A percentile compares a stretch with the other conserved stretches of the same genome.
These are phyloP conservation scores for Sebastes itinus DNA, from an alignment of 2,797 vertebrate species.

Conservation along the genomic window DNA sequence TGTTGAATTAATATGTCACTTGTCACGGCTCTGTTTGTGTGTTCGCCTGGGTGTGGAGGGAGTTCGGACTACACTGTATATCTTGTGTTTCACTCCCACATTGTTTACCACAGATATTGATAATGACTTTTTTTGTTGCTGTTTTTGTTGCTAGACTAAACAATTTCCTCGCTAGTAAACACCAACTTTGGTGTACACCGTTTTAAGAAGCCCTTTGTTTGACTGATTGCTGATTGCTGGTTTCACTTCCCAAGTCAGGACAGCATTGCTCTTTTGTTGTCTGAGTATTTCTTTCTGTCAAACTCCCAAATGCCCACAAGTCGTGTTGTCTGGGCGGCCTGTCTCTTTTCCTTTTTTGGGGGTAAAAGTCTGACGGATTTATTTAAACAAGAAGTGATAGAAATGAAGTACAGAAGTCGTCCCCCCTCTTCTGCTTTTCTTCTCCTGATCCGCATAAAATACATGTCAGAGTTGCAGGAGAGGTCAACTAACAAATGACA, in stretches of 20 bases:
- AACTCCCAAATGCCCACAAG: constrained; percentile 55
- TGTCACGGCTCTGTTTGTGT: constrained; percentile 54
- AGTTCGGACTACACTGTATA: constrained; percentile 6
- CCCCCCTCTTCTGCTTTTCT: background rate
- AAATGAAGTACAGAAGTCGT: constrained; percentile 55
- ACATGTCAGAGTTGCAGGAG: constrained; percentile 64
- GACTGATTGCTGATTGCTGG: constrained; percentile 27
- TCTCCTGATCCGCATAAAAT: constrained; percentile 36
- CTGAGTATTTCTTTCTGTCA: constrained; percentile 49
- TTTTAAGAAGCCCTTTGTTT: constrained; percentile 53
- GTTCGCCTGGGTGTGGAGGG: constrained; percentile 42
- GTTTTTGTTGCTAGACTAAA: constrained; percentile 58
- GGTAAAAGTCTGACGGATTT: constrained; percentile 48
- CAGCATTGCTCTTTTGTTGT: constrained; percentile 60
- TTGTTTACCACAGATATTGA: constrained; percentile 43
- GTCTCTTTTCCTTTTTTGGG: constrained; percentile 9
- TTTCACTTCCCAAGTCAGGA: constrained; percentile 51
- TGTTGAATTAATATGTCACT: constrained; percentile 65
- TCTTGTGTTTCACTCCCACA: constrained; percentile 17
- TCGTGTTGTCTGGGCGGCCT: constrained; percentile 29
- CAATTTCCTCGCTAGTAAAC: constrained; percentile 45
- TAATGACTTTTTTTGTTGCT: constrained; percentile 32
- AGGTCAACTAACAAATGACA: constrained; percentile 80
- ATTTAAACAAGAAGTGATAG: constrained; percentile 50
- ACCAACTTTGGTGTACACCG: constrained; percentile 13